These are phyloP conservation scores for Onychostruthus taczanowskii DNA, from an alignment of 2,113 vertebrate species.

Conservation along the genomic window DNA sequence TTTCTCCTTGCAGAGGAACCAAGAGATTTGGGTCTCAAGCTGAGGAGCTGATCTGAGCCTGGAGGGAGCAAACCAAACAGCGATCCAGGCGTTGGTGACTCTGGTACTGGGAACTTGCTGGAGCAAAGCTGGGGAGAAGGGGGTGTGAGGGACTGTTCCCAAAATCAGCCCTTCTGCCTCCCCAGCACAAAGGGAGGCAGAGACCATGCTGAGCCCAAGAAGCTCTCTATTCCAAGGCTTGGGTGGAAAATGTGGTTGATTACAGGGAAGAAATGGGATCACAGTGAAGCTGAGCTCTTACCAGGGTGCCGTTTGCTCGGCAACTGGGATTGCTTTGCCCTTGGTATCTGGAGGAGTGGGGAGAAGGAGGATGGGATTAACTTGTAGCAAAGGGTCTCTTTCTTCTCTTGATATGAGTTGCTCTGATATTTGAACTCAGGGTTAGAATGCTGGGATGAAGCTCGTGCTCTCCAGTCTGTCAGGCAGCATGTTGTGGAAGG, in stretches of 20 bases:
- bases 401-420: not conserved
- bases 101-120: not conserved
- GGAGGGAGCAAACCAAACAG: not conserved
- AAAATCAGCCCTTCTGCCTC: not conserved
- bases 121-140: not conserved
- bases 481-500: not conserved
- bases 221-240: not conserved
- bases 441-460: not conserved
- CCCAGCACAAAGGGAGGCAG: not conserved
- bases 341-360: not conserved
- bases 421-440: not conserved
- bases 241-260: not conserved
- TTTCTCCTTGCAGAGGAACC: constrained; percentile 23
- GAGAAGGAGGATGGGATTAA: not conserved
- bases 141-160: not conserved
- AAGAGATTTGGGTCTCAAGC: rapidly evolving
- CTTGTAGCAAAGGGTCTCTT: not conserved
- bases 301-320: rapidly evolving
- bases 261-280: not conserved
- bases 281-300: not conserved
- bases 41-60: not conserved
- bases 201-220: not conserved
- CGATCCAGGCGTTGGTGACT: not conserved
- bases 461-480: not conserved
- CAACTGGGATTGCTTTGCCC: not conserved